Base-by-base conservation (phyloP, 1,140 invertebrate species). In the Lineus longissimus region DNA sequence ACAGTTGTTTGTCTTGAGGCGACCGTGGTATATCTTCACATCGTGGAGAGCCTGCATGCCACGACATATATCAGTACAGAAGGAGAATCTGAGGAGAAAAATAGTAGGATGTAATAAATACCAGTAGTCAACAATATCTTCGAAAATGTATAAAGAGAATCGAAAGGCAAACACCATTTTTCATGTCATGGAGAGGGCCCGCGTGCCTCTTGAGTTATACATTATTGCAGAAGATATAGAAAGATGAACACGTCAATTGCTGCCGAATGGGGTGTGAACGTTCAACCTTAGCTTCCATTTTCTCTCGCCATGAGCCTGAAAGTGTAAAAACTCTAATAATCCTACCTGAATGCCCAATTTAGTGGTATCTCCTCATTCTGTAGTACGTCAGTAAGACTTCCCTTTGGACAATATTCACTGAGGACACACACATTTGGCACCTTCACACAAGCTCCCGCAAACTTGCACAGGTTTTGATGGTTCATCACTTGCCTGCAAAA, bases 21-120 rank as follows among this genome's bases (percentile, higher is more conserved):
- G 95, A 71, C 94, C 94, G 83, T 97, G 94, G 79, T 87, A 86
- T 78, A 96, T 84, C 70, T 85, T 83, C 80, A 91, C 89, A 68
- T 88, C 87, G 79, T 97, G 94, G 79, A 98, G 88, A 83, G 92
- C 96, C 69, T 90, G 85, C 93, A 98, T 95, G 78, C 92, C 93
- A 54, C 68, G 59, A 4, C 70, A 61, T 36, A 77, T 73, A 59
- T 77, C 76, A 1, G 64, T 67, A 25, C 69, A 67, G 62, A 77
- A 73, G 2, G 74, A 77, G 63, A 77, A 76, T 62, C 73, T 77
- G 45, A 0, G 62, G 66, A 70, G 19, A 67, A 55, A 40, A 57
- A 11, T 55, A 61, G 25, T 19, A n/a, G 13, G 19, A 13, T 11
- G 23, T 11, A 15, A 15, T n/a, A n/a, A n/a, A n/a, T n/a, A n/a